Conservation (phyloP, 2,113 vertebrate species). For the Daubentonia madagascariensis region DNA sequence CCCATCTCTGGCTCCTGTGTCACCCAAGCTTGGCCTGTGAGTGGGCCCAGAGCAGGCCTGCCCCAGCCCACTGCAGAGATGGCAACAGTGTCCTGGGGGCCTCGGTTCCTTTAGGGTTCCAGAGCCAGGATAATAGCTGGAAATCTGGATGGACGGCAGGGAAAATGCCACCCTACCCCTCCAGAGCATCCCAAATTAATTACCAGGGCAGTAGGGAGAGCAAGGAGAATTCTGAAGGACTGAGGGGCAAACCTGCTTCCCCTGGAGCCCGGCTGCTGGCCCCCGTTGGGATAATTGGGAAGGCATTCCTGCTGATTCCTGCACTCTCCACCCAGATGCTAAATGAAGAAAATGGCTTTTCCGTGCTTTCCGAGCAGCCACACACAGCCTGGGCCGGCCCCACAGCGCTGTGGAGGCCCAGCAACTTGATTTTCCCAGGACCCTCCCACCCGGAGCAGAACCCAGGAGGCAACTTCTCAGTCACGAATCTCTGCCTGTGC, state of each 20-base stretch:
- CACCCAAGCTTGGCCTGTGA: background rate
- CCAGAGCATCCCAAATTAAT: background rate
- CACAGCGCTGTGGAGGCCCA: background rate
- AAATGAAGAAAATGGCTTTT: constrained; percentile 37
- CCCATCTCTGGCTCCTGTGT: background rate
- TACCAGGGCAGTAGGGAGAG: background rate
- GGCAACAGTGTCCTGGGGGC: background rate
- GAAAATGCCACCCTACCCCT: background rate
- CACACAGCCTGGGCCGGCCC: constrained; percentile 58
- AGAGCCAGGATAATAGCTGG: background rate
- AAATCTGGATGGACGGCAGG: background rate
- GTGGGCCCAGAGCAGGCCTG: background rate
- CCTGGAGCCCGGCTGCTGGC: background rate
- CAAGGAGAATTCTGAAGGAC: background rate
- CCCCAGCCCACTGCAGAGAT: background rate
- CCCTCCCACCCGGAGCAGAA: constrained; percentile 48
- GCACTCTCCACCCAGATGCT: constrained; percentile 5
- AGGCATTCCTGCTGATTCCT: background rate
- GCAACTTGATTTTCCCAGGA: constrained; percentile 63
- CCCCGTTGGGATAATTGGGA: background rate
- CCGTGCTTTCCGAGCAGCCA: background rate
- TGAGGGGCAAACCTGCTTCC: background rate
- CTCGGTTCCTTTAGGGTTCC: background rate
- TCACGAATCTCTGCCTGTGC: constrained; percentile 60
- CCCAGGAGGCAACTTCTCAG: constrained; percentile 50